These are phyloP conservation scores for Myiopsitta monachus DNA, from an alignment of 2,113 vertebrate genomes.

Conservation along the genomic window DNA sequence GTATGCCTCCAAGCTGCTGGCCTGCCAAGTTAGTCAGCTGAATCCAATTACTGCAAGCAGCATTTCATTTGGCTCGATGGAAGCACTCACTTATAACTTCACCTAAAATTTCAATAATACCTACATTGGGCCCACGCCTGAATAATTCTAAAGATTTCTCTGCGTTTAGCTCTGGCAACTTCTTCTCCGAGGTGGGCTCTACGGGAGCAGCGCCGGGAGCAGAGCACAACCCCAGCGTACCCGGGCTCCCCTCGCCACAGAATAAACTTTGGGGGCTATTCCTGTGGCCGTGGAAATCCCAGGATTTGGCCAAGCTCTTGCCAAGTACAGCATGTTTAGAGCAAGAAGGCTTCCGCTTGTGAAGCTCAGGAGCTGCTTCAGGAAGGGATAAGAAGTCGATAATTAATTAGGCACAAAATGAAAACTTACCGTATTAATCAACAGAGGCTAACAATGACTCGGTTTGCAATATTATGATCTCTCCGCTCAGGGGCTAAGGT, in stretches of 20 bases:
- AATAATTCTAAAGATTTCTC: slow-evolving; percentile 61
- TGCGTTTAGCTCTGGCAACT: not conserved
- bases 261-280: not conserved
- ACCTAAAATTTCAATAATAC: slow-evolving; percentile 81
- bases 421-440: slow-evolving; percentile 73
- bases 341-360: not conserved
- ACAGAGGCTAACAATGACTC: slow-evolving; percentile 39
- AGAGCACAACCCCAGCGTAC: not conserved
- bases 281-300: not conserved
- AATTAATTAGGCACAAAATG: slow-evolving; percentile 66
- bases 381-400: slow-evolving; percentile 55
- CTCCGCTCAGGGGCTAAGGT: not conserved
- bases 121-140: slow-evolving; percentile 45
- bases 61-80: slow-evolving; percentile 83
- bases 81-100: slow-evolving; percentile 79
- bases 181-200: not conserved
- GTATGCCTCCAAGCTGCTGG: slow-evolving; percentile 78
- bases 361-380: not conserved
- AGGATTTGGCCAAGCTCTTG: not conserved
- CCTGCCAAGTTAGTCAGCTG: slow-evolving; percentile 82
- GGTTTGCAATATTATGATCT: slow-evolving; percentile 43
- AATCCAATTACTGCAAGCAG: slow-evolving; percentile 82
- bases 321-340: not conserved
- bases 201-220: not conserved
- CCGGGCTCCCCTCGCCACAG: not conserved